phyloP scores from a whole-genome alignment of 2,113 vertebrate genomes.

The Epinephelus moara region DNA sequence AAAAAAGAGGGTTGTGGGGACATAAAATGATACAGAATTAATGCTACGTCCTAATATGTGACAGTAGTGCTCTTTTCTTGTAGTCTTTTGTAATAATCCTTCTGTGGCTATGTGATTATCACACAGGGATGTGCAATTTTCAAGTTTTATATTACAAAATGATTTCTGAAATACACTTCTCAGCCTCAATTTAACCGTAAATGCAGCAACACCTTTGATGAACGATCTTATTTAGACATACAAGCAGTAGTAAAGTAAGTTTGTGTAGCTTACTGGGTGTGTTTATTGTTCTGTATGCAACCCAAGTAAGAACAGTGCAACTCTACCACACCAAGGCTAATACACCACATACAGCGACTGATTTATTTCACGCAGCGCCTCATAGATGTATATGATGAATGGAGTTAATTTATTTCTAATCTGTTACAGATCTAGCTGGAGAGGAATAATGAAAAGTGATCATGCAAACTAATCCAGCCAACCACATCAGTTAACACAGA shows the following conservation, averaged over 20 bases:
- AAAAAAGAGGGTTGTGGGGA: background rate
- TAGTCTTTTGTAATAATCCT: background rate
- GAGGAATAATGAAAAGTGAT: constrained; percentile 68
- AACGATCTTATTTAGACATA: constrained; percentile 1
- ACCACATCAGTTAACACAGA: constrained; percentile 61
- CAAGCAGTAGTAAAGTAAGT: background rate
- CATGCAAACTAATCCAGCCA: constrained; percentile 40
- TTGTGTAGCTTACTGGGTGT: background rate
- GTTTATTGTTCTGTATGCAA: constrained; percentile 34
- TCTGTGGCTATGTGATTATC: background rate
- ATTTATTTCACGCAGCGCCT: constrained; percentile 48
- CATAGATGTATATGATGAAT: constrained; percentile 65
- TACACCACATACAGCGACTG: constrained; percentile 34
- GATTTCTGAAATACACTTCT: background rate
- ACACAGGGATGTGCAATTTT: background rate
- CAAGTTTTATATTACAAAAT: background rate
- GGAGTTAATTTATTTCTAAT: constrained; percentile 75
- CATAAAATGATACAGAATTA: background rate
- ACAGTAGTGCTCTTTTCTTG: background rate
- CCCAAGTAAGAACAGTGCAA: constrained; percentile 17
- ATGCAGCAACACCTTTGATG: background rate
- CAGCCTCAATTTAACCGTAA: background rate
- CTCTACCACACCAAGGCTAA: constrained; percentile 24
- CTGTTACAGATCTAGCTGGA: constrained; percentile 65
- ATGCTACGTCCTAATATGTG: background rate